Conservation (phyloP, 2,888 invertebrate genomes). For the Limenitis camilla region DNA sequence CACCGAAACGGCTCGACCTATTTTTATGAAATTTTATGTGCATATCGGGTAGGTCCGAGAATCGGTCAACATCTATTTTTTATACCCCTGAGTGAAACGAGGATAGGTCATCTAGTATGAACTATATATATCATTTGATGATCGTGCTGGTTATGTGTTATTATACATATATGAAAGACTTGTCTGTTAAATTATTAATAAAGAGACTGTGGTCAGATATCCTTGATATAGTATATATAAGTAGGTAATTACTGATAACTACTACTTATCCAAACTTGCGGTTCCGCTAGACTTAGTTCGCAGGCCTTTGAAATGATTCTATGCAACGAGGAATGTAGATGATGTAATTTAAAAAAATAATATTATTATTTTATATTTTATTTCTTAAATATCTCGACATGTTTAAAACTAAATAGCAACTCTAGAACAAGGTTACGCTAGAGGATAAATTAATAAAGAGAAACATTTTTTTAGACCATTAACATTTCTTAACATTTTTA, state of each 20-base stretch:
- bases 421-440: no score
- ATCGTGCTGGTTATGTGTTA: no score
- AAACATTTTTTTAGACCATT: neutral
- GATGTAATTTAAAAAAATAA: conserved; percentile 5
- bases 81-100: no score
- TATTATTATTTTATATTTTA: neutral
- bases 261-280: conserved; percentile 16
- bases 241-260: conserved; percentile 19
- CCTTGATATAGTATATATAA: conserved; percentile 19
- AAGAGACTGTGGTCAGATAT: conserved; percentile 12
- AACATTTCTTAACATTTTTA: no score
- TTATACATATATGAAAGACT: neutral
- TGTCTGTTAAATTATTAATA: conserved; percentile 10
- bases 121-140: no score
- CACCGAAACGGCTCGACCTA: no score
- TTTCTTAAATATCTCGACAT: no score
- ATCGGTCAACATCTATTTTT: no score
- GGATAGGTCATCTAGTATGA: no score
- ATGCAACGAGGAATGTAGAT: conserved; percentile 9
- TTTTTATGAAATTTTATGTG: no score
- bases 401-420: no score
- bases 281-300: conserved; percentile 19
- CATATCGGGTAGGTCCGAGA: no score
- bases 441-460: neutral
- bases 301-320: conserved; percentile 11